Percentiles rank a stretch among this genome's conserved stretches.
These are phyloP conservation scores for Athene noctua DNA, from an alignment of 2,113 vertebrate genomes.

Conservation along the genomic window DNA sequence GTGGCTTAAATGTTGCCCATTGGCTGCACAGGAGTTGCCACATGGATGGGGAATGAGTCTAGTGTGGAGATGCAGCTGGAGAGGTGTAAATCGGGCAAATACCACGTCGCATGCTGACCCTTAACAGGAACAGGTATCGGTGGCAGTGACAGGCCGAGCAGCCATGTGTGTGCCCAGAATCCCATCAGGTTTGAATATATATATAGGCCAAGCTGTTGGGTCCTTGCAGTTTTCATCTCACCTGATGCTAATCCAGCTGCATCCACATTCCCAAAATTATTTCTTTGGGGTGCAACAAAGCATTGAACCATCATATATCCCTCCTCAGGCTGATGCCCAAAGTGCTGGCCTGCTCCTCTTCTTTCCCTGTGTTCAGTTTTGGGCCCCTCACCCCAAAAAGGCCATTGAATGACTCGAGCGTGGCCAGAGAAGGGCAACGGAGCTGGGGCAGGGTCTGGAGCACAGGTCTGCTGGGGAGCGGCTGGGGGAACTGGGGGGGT, in stretches of 20 bases:
- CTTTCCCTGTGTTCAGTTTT: not conserved
- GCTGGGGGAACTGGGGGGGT: no score
- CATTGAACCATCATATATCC: accelerated
- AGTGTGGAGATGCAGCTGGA: not conserved
- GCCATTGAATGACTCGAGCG: no score
- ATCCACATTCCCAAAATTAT: accelerated
- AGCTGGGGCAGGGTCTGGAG: no score
- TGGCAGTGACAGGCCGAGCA: not conserved
- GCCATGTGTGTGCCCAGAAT: not conserved
- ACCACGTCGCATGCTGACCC: accelerated
- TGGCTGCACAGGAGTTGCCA: not conserved
- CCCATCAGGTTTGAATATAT: accelerated
- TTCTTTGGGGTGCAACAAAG: not conserved
- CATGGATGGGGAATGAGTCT: not conserved
- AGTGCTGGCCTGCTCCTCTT: not conserved
- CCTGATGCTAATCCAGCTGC: not conserved
- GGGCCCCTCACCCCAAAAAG: no score
- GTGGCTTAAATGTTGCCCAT: accelerated
- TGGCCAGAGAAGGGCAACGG: no score
- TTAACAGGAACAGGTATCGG: not conserved
- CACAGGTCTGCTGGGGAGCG: no score
- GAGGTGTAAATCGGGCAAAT: not conserved
- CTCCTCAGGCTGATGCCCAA: not conserved
- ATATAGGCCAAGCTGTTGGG: accelerated
- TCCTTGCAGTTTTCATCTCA: not conserved